phyloP scores from a whole-genome alignment of 2,113 vertebrate species.

The Datnioides undecimradiatus region DNA sequence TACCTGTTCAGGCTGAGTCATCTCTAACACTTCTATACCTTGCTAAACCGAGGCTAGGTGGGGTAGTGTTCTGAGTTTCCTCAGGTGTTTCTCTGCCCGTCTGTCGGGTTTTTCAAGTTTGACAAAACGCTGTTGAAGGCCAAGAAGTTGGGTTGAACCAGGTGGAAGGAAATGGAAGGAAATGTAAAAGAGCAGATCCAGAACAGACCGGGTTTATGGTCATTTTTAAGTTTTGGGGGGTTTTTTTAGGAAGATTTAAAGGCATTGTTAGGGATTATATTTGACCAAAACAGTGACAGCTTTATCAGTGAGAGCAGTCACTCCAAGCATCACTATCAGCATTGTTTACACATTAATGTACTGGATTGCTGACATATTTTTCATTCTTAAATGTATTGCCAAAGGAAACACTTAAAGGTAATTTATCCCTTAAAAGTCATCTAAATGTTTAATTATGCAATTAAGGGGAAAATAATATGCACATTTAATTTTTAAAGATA shows the following conservation, averaged over 20 bases:
- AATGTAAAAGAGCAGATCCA: background rate
- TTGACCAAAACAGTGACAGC: background rate
- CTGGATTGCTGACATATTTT: too few species aligned
- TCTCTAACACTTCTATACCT: background rate
- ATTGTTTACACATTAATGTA: too few species aligned
- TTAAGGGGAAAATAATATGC: too few species aligned
- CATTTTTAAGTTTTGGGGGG: too few species aligned
- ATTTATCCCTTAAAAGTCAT: too few species aligned
- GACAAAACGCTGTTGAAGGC: background rate
- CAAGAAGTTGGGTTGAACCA: background rate
- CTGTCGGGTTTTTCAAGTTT: conserved; percentile 76
- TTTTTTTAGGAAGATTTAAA: background rate
- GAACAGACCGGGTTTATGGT: background rate
- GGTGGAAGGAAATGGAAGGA: background rate
- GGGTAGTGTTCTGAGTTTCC: conserved; percentile 19
- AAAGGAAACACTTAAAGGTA: too few species aligned
- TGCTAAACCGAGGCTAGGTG: conserved; percentile 13
- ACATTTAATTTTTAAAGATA: too few species aligned
- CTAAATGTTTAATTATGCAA: too few species aligned
- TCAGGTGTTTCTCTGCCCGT: conserved; percentile 32
- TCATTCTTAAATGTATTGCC: too few species aligned
- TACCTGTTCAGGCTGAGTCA: conserved; percentile 26
- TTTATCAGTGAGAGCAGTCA: background rate
- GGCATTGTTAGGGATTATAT: background rate
- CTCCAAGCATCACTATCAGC: too few species aligned